Evolutionary conservation across 2,888 invertebrate species (phyloP).

Genomic region (Apoderus coryli): DNA sequence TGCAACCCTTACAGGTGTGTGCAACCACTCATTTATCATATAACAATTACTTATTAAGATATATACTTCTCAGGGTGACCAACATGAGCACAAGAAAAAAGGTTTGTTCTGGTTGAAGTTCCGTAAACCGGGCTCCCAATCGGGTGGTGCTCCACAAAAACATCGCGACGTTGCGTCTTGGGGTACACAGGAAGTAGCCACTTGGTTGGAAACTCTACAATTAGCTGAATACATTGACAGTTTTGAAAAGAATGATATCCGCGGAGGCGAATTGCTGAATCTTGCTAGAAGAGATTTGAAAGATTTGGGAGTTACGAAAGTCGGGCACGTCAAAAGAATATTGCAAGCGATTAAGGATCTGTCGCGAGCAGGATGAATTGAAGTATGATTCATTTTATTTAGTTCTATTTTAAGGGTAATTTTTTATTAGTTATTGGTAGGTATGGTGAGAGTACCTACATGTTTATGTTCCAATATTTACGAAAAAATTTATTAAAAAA

Average conservation of each 20-base stretch:
- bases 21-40: no score
- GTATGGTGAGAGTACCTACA: no score
- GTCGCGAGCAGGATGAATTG: slow-evolving; percentile 31
- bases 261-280: slow-evolving; percentile 76
- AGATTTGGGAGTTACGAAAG: slow-evolving; percentile 86
- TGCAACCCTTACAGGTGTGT: slow-evolving; percentile 38
- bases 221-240: slow-evolving; percentile 83
- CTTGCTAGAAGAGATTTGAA: slow-evolving; percentile 75
- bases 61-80: no score
- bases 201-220: slow-evolving; percentile 81
- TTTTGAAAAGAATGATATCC: slow-evolving; percentile 81
- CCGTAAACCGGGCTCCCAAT: slow-evolving; percentile 34
- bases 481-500: no score
- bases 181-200: slow-evolving; percentile 80
- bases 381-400: no score
- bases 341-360: slow-evolving; percentile 84
- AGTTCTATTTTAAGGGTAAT: no score
- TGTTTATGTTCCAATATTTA: no score
- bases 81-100: slow-evolving; percentile 39
- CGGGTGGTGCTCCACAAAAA: slow-evolving; percentile 34
- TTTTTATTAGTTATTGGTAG: no score
- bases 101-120: slow-evolving; percentile 58
- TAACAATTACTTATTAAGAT: no score
- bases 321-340: slow-evolving; percentile 91
- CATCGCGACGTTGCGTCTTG: slow-evolving; percentile 48